phyloP scores from a whole-genome alignment of 2,888 invertebrate species.

The Cheilosia grossa region DNA sequence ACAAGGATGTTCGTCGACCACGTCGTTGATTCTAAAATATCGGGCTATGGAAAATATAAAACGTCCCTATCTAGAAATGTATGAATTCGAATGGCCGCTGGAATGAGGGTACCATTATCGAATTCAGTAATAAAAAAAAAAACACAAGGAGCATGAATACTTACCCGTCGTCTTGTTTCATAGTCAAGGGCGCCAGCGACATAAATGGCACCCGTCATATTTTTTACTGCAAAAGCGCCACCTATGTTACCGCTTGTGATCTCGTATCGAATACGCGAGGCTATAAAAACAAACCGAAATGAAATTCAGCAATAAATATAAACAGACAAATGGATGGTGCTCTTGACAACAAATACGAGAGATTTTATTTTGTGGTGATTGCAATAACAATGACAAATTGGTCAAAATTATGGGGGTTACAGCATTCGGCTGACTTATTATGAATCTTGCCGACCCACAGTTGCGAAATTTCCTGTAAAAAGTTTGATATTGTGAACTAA shows the following conservation, averaged over 20 bases:
- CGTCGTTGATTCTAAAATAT: neutral
- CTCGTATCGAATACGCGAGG: constrained; percentile 99
- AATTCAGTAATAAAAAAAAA: neutral
- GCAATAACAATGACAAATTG: too few relatives aligned
- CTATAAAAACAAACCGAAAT: constrained; percentile 84
- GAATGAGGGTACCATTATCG: neutral
- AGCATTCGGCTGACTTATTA: too few relatives aligned
- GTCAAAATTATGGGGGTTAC: too few relatives aligned
- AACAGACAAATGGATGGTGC: neutral
- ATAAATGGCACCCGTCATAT: constrained; percentile 99
- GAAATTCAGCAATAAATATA: neutral
- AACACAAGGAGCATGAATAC: constrained; percentile 80
- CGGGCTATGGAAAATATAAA: neutral
- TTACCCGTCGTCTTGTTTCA: constrained; percentile 97
- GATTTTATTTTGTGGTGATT: neutral
- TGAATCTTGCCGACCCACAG: too few relatives aligned
- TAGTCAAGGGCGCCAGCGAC: constrained; percentile 98
- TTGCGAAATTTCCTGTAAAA: too few relatives aligned
- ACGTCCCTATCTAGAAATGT: neutral
- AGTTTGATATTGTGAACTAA: too few relatives aligned
- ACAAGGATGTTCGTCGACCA: neutral
- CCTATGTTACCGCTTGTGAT: constrained; percentile 99
- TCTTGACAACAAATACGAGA: neutral
- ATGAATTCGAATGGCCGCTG: neutral
- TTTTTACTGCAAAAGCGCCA: constrained; percentile 98